phyloP scores from a whole-genome alignment of 2,888 invertebrate species.

The Melieria omissa region DNA sequence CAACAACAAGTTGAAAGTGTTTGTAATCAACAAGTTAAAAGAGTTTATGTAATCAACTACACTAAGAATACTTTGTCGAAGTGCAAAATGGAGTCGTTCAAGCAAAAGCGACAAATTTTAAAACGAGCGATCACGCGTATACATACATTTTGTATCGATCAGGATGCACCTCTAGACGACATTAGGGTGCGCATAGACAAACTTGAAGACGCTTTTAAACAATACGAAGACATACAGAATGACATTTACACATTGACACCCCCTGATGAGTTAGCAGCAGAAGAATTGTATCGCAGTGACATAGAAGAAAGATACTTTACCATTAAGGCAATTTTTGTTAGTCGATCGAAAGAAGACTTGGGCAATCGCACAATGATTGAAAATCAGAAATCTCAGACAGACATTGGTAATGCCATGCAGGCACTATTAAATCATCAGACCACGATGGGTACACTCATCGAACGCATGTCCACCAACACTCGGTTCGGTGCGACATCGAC shows the following conservation, averaged over 20 bases:
- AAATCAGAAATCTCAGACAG: neutral
- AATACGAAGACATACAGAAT: constrained; percentile 20
- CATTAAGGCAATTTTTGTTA: constrained; percentile 5
- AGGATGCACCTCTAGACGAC: neutral
- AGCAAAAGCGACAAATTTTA: neutral
- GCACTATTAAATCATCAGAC: constrained; percentile 21
- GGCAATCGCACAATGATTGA: neutral
- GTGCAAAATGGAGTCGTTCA: too few relatives aligned
- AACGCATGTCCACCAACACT: constrained; percentile 14
- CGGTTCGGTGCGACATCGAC: neutral
- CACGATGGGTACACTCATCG: constrained; percentile 20
- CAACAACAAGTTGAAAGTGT: too few relatives aligned
- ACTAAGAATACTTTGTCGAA: too few relatives aligned
- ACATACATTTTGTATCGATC: neutral
- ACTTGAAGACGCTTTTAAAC: neutral
- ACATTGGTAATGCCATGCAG: constrained; percentile 23
- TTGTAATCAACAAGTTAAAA: too few relatives aligned
- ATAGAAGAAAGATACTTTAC: constrained; percentile 29
- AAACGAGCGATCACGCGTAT: neutral
- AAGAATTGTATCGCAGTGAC: constrained; percentile 19
- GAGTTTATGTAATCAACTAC: too few relatives aligned
- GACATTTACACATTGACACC: constrained; percentile 7
- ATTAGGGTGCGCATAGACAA: neutral
- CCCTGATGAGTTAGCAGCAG: neutral
- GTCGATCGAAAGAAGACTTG: neutral